Evolutionary conservation across 1,140 invertebrate genomes (phyloP).

Genomic region (Drosophila watanabei): DNA sequence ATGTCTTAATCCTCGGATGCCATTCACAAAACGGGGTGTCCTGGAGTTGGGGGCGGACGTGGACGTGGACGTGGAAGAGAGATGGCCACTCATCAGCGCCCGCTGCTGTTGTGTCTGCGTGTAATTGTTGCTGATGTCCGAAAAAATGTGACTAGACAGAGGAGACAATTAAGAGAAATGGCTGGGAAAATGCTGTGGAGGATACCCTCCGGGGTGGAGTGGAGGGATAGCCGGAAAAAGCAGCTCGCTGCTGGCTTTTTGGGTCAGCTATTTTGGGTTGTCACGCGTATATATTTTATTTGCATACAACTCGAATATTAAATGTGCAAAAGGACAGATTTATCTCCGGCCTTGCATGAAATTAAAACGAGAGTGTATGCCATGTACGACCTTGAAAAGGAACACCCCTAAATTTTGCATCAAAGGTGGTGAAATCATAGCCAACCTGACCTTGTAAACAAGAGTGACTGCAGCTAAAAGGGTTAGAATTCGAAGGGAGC

Average conservation of each 20-base stretch:
- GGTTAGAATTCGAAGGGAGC: background rate
- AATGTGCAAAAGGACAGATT: background rate
- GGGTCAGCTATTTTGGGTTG: conserved; percentile 71
- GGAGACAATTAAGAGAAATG: conserved; percentile 27
- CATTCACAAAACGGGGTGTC: conserved; percentile 70
- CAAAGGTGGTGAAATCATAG: conserved; percentile 7
- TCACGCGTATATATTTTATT: conserved; percentile 40
- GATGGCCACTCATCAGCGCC: conserved; percentile 30
- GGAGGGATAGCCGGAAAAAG: conserved; percentile 18
- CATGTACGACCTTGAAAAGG: conserved; percentile 24
- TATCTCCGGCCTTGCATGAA: conserved; percentile 18
- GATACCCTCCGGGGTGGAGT: background rate
- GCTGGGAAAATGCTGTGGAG: conserved; percentile 2
- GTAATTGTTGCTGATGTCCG: conserved; percentile 55
- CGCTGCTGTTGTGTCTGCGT: conserved; percentile 43
- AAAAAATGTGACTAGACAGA: conserved; percentile 43
- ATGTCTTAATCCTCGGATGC: conserved; percentile 38
- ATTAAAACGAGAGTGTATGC: background rate
- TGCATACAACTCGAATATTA: conserved; percentile 4
- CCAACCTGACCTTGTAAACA: conserved; percentile 13
- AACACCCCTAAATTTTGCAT: conserved; percentile 17
- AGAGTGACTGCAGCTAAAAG: no score
- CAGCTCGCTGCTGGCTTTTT: conserved; percentile 44
- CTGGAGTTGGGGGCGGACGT: conserved; percentile 22
- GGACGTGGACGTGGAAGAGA: conserved; percentile 7